Evolutionary conservation across 2,113 vertebrate genomes (phyloP).

Genomic region (Ovis canadensis): DNA sequence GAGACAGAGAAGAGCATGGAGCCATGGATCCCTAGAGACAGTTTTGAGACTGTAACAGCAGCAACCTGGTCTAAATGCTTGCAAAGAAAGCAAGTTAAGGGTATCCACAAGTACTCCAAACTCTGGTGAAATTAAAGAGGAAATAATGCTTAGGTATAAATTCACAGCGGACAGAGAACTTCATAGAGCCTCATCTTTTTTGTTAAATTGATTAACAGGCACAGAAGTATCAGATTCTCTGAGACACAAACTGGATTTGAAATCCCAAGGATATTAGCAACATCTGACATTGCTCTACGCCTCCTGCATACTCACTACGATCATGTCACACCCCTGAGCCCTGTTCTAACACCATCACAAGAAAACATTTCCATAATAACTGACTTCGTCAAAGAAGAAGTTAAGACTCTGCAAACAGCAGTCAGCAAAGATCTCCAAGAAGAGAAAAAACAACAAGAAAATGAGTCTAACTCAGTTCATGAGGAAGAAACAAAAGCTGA

Average conservation of each 20-base stretch:
- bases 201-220: slow-evolving; percentile 74
- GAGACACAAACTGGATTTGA: slow-evolving; percentile 81
- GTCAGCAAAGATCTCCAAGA: not conserved
- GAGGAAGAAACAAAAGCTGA: slow-evolving; percentile 58
- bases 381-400: not conserved
- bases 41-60: not conserved
- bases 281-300: slow-evolving; percentile 81
- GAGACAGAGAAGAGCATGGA: too few relatives aligned
- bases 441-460: not conserved
- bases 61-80: not conserved
- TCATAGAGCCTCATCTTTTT: not conserved
- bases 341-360: not conserved
- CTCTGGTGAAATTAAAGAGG: not conserved
- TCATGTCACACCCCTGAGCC: slow-evolving; percentile 82
- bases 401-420: not conserved
- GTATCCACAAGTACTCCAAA: not conserved
- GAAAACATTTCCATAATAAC: accelerated
- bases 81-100: not conserved
- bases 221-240: slow-evolving; percentile 81
- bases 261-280: slow-evolving; percentile 86
- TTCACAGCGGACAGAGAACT: not conserved
- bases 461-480: not conserved
- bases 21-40: not conserved
- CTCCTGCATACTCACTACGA: slow-evolving; percentile 89
- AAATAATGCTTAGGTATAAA: not conserved